Conservation (phyloP, 2,113 vertebrate species). For the Halcyon senegalensis region DNA sequence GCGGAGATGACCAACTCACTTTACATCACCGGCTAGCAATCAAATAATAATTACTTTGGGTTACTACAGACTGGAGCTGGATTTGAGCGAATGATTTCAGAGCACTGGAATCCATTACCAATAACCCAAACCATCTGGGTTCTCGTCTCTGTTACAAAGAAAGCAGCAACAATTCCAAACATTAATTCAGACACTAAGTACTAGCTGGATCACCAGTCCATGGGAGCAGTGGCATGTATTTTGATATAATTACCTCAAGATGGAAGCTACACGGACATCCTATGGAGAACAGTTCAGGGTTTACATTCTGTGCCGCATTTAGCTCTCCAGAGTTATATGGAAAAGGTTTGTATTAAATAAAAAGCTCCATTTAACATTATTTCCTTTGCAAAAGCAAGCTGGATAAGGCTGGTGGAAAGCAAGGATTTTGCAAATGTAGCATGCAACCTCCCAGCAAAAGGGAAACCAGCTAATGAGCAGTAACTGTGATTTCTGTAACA, state of each 20-base stretch:
- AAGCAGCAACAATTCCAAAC: slow-evolving; percentile 61
- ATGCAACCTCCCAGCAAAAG: slow-evolving; percentile 63
- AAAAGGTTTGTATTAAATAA: slow-evolving; percentile 72
- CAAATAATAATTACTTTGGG: slow-evolving; percentile 60
- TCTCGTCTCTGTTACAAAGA: slow-evolving; percentile 58
- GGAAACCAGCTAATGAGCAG: slow-evolving; percentile 54
- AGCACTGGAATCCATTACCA: slow-evolving; percentile 68
- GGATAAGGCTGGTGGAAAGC: slow-evolving; percentile 33
- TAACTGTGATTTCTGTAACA: slow-evolving; percentile 35
- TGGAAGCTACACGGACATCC: slow-evolving; percentile 47
- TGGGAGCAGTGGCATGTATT: slow-evolving; percentile 37
- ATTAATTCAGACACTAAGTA: slow-evolving; percentile 50
- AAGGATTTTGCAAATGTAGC: slow-evolving; percentile 64
- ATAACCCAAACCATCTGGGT: slow-evolving; percentile 64
- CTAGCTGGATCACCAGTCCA: slow-evolving; percentile 32
- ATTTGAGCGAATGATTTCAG: slow-evolving; percentile 58
- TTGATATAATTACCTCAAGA: slow-evolving; percentile 49
- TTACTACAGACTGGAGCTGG: slow-evolving; percentile 47
- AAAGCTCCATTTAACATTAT: slow-evolving; percentile 74
- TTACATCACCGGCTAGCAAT: slow-evolving; percentile 54
- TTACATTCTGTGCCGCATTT: slow-evolving; percentile 66
- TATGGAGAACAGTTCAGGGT: slow-evolving; percentile 20
- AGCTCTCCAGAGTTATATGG: slow-evolving; percentile 60
- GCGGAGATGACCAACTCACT: slow-evolving; percentile 57
- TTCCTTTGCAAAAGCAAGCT: slow-evolving; percentile 66